phyloP scores from a whole-genome alignment of 2,797 vertebrate species.

The Sphenopsis melanotis region DNA sequence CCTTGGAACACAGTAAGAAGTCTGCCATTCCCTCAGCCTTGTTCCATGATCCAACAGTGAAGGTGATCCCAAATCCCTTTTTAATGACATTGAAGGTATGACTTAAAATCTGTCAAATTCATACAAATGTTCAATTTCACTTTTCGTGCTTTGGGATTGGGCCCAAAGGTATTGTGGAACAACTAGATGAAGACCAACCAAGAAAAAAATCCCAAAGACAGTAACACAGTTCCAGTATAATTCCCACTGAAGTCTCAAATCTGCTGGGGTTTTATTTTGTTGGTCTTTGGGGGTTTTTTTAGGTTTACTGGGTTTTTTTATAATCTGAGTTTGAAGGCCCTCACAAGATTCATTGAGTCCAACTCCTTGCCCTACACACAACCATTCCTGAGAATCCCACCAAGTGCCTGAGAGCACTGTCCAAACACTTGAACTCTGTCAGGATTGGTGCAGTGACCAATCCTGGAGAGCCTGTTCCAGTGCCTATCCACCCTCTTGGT shows the following conservation, averaged over 20 bases:
- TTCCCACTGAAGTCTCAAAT: neutral
- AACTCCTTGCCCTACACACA: neutral
- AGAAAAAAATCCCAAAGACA: neutral
- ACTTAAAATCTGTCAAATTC: neutral
- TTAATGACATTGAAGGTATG: neutral
- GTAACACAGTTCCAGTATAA: neutral
- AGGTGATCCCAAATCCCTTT: neutral
- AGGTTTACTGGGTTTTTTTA: neutral
- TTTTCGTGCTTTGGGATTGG: neutral
- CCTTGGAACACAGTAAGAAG: neutral
- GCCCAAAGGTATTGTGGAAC: neutral
- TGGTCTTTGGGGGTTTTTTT: neutral
- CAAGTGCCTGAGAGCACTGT: neutral
- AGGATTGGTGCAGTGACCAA: neutral
- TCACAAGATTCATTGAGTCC: too few species aligned
- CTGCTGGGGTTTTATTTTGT: neutral
- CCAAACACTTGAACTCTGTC: neutral
- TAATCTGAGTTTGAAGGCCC: neutral
- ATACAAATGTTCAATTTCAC: neutral
- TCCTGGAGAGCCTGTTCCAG: neutral
- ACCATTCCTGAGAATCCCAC: neutral
- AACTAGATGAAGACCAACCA: neutral
- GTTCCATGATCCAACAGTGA: fast-evolving
- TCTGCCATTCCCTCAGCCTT: neutral
- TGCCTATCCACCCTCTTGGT: neutral